Evolutionary conservation across 2,797 vertebrate species (phyloP).

Genomic region (Hoplostethus mediterraneus): DNA sequence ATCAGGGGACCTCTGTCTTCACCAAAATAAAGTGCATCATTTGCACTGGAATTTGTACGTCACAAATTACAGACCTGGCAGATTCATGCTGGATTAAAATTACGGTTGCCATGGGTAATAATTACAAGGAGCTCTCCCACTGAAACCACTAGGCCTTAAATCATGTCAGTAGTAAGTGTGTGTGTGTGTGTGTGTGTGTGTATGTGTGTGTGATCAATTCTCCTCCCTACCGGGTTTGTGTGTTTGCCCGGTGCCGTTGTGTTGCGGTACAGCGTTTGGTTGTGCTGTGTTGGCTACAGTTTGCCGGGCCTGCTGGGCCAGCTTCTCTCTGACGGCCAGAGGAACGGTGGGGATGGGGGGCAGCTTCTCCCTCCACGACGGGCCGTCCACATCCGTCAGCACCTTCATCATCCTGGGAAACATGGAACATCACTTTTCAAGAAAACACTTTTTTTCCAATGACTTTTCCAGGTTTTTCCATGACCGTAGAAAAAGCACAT

Average conservation of each 20-base stretch:
- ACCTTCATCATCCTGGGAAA: conserved; percentile 91
- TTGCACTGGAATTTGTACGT: no score
- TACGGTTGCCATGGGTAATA: no score
- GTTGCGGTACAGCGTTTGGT: conserved; percentile 40
- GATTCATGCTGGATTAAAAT: no score
- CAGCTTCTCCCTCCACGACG: conserved; percentile 91
- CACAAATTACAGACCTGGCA: no score
- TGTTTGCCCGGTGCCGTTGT: conserved; percentile 62
- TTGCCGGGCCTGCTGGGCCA: conserved; percentile 60
- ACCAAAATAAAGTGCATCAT: no score
- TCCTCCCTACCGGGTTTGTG: conserved; percentile 57
- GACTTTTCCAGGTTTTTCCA: no score
- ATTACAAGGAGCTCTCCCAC: no score
- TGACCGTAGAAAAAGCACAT: no score
- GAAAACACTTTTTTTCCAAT: no score
- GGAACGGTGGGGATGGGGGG: conserved; percentile 91
- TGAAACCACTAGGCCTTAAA: no score
- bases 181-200: neutral
- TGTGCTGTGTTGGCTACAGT: conserved; percentile 12
- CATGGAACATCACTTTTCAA: neutral
- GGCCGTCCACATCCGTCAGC: conserved; percentile 89
- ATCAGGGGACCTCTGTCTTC: no score
- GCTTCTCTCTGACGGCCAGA: conserved; percentile 85
- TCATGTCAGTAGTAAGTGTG: no score
- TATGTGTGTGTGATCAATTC: neutral